phyloP scores from a whole-genome alignment of 2,797 vertebrate genomes.

The Synaphobranchus kaupii region DNA sequence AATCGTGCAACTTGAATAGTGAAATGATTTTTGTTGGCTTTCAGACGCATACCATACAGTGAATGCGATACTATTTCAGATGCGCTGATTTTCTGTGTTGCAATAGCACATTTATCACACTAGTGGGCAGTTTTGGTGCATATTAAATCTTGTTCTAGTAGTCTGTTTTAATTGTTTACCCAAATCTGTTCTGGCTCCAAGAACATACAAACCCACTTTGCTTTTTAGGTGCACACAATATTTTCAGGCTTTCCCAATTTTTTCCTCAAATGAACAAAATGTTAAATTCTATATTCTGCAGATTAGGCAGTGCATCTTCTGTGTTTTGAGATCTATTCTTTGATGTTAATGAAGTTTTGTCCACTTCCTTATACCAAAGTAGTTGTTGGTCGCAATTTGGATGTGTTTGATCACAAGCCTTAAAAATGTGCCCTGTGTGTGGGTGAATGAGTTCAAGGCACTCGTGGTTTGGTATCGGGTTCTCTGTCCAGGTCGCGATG shows the following conservation, averaged over 20 bases:
- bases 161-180: neutral
- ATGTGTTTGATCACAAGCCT: no score
- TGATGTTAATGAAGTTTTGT: no score
- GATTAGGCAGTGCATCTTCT: no score
- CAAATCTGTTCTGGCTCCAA: neutral
- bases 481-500: no score
- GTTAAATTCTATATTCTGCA: no score
- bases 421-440: no score
- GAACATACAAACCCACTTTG: no score
- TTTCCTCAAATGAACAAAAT: neutral
- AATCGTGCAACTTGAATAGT: neutral
- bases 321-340: no score
- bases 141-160: neutral
- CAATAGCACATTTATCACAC: slow-evolving; percentile 53
- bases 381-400: no score
- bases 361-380: no score
- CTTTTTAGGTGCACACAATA: neutral
- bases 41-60: neutral
- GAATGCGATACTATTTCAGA: neutral
- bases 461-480: no score
- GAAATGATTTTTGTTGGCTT: neutral
- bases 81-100: slow-evolving; percentile 15
- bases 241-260: neutral
- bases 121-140: slow-evolving; percentile 45
- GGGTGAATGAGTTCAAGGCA: no score